Evolutionary conservation across 2,888 invertebrate species (phyloP), one percentile per base, ranked within the genome.

Genomic region (Nomada fabriciana): DNA sequence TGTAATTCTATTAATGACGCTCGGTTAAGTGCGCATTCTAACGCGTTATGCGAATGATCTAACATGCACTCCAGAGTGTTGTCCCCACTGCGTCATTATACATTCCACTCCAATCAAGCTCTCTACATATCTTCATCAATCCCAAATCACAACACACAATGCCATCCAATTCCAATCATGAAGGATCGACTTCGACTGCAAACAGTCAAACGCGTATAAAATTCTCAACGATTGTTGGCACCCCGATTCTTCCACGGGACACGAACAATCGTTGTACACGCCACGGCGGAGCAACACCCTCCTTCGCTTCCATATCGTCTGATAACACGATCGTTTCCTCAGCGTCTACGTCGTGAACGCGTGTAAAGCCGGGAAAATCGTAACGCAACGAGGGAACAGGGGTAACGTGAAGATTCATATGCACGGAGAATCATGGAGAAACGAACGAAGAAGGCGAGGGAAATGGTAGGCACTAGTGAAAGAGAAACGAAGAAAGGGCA

Each of bases 401-500:
- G 13, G 23, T 57, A 5, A 23, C 18, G 36, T n/a, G 42, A 2
- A 53, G 36, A 61, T 60, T 55, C 61, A 20, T 64, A 43, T 13
- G 67, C 47, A 20, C n/a, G 11, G 43, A 4, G 23, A 11, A n/a
- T 20, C 53, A 11, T 4, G 20, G 29, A 63, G 47, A n/a, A 23
- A 11, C 42, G 59, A 7, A 15, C 60, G 42, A 29, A 68, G 65
- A 50, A 50, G 53, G 69, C 76, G 20, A 63, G 68, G 59, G 25
- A n/a, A 36, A 57, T 55, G 11, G 23, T 3, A 42, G 20, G 53
- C 15, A 5, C 15, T 63, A 74, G 59, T 53, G 73, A 81, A 64
- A 52, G 25, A 23, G 76, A n/a, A 25, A 57, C 57, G 42, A 65
- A 13, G 61, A 53, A 64, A 67, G 79, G 78, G 88, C 84, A 89